Percentiles rank a stretch among this genome's conserved stretches.
These are phyloP conservation scores for Epizoanthus stellaris DNA, from an alignment of 92 coral and sea anemone genomes.

Conservation along the genomic window DNA sequence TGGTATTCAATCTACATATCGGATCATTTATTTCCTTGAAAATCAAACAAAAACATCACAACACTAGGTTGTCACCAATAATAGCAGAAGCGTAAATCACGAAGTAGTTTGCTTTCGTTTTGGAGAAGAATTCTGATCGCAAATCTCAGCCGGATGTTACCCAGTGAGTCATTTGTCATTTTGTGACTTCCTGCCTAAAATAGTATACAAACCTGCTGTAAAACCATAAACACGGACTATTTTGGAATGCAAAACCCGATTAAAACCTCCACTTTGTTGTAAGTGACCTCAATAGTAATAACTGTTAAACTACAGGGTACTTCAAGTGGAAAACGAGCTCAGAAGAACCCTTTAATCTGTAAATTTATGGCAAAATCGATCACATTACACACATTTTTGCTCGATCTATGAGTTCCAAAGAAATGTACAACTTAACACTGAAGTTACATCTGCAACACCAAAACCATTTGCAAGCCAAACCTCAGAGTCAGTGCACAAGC, in stretches of 20 bases:
- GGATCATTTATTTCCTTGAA: too few species aligned
- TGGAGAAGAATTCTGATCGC: background rate
- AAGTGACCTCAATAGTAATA: constrained; percentile 4
- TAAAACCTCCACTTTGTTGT: background rate
- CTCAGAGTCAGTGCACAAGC: background rate
- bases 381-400: constrained; percentile 21
- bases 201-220: constrained; percentile 22
- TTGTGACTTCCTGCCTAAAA: constrained; percentile 35
- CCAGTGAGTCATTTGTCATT: background rate
- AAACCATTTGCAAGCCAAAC: background rate
- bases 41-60: too few species aligned
- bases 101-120: constrained; percentile 6
- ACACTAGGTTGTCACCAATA: too few species aligned
- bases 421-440: background rate
- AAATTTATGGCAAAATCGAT: constrained; percentile 31
- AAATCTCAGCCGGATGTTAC: constrained; percentile 42
- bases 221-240: constrained; percentile 8
- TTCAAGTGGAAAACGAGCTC: constrained; percentile 25
- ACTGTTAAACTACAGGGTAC: background rate
- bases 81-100: background rate
- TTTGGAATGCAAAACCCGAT: constrained; percentile 23
- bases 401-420: background rate
- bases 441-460: background rate
- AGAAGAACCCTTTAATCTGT: background rate
- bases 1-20: too few species aligned